A percentile compares a stretch with the other conserved stretches of the same genome.
Conservation (phyloP, 2,113 vertebrate genomes). For the Gallinago undulata region DNA sequence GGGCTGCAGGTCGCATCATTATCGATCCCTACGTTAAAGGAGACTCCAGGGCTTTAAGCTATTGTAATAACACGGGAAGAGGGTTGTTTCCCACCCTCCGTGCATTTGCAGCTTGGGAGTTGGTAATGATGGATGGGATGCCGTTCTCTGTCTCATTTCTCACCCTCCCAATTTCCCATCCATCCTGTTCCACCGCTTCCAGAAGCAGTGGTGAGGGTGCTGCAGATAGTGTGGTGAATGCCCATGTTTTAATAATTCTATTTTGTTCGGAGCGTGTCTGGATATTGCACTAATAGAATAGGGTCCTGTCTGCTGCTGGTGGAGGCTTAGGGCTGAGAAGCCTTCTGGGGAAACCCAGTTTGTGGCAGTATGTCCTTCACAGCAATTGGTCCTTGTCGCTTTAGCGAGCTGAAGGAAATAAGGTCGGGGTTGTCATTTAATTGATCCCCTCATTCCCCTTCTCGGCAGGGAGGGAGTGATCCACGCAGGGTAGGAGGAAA, state of each 20-base stretch:
- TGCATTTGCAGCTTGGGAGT: not conserved
- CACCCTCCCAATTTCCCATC: not conserved
- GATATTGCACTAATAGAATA: not conserved
- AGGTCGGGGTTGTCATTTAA: not conserved
- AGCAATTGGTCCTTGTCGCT: not conserved
- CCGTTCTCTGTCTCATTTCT: not conserved
- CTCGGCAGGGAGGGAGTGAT: not conserved
- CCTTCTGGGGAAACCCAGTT: not conserved
- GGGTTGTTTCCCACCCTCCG: not conserved
- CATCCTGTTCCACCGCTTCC: not conserved
- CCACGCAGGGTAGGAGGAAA: not conserved
- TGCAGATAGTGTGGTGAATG: not conserved
- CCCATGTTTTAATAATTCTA: not conserved
- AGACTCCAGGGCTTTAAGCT: not conserved
- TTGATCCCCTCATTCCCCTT: not conserved
- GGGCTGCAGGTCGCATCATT: rapidly evolving
- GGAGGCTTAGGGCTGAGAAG: not conserved
- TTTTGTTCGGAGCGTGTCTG: not conserved
- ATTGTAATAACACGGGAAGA: not conserved
- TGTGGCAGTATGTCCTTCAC: not conserved
- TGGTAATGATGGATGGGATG: not conserved
- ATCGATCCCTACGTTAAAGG: not conserved
- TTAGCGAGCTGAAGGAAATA: not conserved
- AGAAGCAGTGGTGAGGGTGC: not conserved
- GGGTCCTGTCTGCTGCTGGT: not conserved